Conservation (phyloP, 2,888 invertebrate genomes). For the Agrilus mali region DNA sequence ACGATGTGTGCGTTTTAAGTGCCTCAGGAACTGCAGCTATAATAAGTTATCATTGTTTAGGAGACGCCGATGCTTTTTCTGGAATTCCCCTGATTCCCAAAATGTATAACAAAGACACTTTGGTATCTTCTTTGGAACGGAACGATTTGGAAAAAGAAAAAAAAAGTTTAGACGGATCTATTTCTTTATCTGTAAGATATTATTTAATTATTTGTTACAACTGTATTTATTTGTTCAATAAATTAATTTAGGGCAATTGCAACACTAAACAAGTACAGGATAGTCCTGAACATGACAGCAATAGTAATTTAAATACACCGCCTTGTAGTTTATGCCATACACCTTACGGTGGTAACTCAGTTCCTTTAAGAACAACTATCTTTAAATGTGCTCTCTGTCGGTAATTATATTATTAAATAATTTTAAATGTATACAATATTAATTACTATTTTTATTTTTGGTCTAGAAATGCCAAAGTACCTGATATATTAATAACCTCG, state of each 20-base stretch:
- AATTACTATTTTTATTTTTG: slow-evolving; percentile 6
- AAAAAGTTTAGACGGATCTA: slow-evolving; percentile 9
- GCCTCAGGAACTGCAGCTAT: slow-evolving; percentile 91
- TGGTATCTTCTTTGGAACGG: slow-evolving; percentile 40
- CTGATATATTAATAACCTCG: slow-evolving; percentile 81
- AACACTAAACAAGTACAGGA: slow-evolving; percentile 24
- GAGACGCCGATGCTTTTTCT: slow-evolving; percentile 21
- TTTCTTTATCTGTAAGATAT: not conserved
- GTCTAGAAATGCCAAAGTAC: slow-evolving; percentile 66
- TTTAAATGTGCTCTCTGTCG: slow-evolving; percentile 61
- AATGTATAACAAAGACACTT: slow-evolving; percentile 25
- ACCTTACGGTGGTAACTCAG: slow-evolving; percentile 62
- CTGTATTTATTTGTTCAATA: too few relatives aligned
- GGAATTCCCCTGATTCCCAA: slow-evolving; percentile 19
- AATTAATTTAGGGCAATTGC: slow-evolving; percentile 2
- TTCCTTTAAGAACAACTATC: slow-evolving; percentile 62
- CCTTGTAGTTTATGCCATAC: slow-evolving; percentile 44
- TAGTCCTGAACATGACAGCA: slow-evolving; percentile 24
- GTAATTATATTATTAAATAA: slow-evolving; percentile 29
- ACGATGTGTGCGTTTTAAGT: slow-evolving; percentile 88
- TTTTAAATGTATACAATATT: slow-evolving; percentile 1
- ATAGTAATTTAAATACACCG: slow-evolving; percentile 1
- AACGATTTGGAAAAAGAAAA: slow-evolving; percentile 39
- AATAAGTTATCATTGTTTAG: slow-evolving; percentile 45
- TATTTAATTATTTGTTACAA: too few relatives aligned